Base-by-base conservation (phyloP, 1,140 invertebrate genomes). In the Drosophila lowei region DNA sequence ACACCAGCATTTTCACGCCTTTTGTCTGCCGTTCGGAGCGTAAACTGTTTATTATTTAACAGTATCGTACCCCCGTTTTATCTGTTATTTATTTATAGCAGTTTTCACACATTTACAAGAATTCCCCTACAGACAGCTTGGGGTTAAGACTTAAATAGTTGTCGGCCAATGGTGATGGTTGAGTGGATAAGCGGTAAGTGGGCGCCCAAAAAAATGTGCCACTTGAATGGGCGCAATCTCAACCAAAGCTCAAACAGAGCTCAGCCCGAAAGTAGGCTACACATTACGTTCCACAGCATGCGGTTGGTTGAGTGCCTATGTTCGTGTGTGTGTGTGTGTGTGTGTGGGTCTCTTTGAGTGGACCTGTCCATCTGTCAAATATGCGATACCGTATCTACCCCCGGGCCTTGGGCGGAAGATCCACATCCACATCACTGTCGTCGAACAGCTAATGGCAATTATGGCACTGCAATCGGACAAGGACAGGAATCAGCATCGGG, bases 11-110 rank as follows among this genome's bases (percentile, higher is more conserved):
- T 30, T 86, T 86, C 74, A 88, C 81, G 74, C 81, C 81, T 88
- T 54, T 74, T 70, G 68, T 73, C 30, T 73, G 73, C 65, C 78
- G 79, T 84, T 84, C 75, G 55, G 56, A 65, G 75, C 70, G 63
- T 88, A 81, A 86, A 88, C 77, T 77, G 81, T 88, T 86, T 86
- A 86, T 86, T 86, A 86, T 81, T 86, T 81, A 86, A 81, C 77
- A 86, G 80, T 85, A 80, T 86, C 62, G 77, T 85, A 80, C 81
- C 62, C 71, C 34, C 49, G 16, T 38, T 75, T 80, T 79, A 47
- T 61, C 68, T 70, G 49, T 86, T 78, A 77, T 81, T 86, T 86
- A 88, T 86, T 86, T 86, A 88, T 88, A 88, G 75, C 68, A 64
- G 62, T 77, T 64, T 78, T 85, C 59, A 61, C 62, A 67, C 65